Evolutionary conservation across 2,113 vertebrate genomes (phyloP).

Genomic region (Arenaria interpres): DNA sequence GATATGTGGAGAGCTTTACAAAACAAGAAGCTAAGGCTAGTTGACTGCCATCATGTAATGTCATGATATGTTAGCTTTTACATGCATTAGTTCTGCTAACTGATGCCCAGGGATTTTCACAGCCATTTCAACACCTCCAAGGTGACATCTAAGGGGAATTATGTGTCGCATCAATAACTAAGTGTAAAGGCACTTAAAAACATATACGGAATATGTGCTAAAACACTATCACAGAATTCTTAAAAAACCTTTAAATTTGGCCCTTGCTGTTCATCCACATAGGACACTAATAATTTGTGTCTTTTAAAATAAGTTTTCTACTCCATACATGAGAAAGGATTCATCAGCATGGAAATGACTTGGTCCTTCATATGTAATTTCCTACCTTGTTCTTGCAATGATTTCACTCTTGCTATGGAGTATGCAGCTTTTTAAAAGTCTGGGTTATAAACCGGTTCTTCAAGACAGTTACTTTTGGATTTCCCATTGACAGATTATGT

Average conservation of each 20-base stretch:
- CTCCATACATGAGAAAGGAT: not conserved
- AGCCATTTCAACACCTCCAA: constrained; percentile 22
- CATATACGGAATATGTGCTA: fast-evolving
- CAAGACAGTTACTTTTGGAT: not conserved
- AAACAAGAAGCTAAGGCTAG: not conserved
- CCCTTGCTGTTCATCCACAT: not conserved
- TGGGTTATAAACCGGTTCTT: not conserved
- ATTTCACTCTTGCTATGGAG: not conserved
- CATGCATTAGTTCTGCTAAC: not conserved
- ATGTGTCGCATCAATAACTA: not conserved
- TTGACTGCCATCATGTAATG: not conserved
- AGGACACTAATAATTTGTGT: not conserved
- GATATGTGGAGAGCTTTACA: not conserved
- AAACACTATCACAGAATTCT: not conserved
- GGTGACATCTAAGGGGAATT: not conserved
- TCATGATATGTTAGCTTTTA: constrained; percentile 7
- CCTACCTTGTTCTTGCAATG: not conserved
- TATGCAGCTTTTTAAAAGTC: not conserved
- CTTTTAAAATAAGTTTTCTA: not conserved
- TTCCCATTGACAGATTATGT: not conserved
- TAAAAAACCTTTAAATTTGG: not conserved
- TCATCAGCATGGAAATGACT: not conserved
- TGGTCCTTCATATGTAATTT: not conserved
- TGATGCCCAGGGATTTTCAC: not conserved
- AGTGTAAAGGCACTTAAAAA: not conserved